phyloP scores from a whole-genome alignment of 2,797 vertebrate species.

The Pseudomugil tenellus region DNA sequence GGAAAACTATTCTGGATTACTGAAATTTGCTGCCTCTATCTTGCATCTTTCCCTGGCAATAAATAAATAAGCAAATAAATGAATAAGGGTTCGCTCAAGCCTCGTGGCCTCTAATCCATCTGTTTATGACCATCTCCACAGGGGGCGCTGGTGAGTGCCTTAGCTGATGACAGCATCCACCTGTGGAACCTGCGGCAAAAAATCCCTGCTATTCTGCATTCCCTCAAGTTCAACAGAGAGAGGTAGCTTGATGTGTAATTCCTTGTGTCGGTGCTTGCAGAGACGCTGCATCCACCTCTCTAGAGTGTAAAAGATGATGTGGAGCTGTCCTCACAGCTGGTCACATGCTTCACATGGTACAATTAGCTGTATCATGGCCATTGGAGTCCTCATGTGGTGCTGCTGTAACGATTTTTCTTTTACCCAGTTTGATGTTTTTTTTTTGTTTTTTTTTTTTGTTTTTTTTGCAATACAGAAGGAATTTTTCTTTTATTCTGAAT shows the following conservation, averaged over 20 bases:
- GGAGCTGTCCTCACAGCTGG: slow-evolving; percentile 16
- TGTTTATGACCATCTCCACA: slow-evolving; percentile 59
- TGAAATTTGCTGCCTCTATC: not conserved
- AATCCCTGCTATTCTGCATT: slow-evolving; percentile 96
- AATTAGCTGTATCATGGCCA: slow-evolving; percentile 5
- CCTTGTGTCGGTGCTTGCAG: not conserved
- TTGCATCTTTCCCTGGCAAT: not conserved
- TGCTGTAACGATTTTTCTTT: not conserved
- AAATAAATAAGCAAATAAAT: not conserved
- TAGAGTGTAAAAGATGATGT: slow-evolving; percentile 1
- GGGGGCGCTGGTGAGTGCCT: slow-evolving; percentile 99
- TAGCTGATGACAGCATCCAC: slow-evolving; percentile 97
- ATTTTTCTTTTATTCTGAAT: not conserved
- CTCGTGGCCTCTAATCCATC: not conserved
- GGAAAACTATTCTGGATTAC: not conserved
- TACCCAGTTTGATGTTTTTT: not conserved
- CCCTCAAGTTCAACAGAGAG: slow-evolving; percentile 97
- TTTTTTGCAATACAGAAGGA: too few species aligned
- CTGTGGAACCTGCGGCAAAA: slow-evolving; percentile 99
- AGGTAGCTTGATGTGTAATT: slow-evolving; percentile 77
- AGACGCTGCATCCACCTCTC: slow-evolving; percentile 6
- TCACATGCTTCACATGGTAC: slow-evolving; percentile 5
- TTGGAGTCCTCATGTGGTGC: not conserved
- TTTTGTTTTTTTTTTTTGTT: too few species aligned
- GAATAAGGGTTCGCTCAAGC: not conserved